Conservation (phyloP, 1,140 invertebrate species). For the Zophobas morio region DNA sequence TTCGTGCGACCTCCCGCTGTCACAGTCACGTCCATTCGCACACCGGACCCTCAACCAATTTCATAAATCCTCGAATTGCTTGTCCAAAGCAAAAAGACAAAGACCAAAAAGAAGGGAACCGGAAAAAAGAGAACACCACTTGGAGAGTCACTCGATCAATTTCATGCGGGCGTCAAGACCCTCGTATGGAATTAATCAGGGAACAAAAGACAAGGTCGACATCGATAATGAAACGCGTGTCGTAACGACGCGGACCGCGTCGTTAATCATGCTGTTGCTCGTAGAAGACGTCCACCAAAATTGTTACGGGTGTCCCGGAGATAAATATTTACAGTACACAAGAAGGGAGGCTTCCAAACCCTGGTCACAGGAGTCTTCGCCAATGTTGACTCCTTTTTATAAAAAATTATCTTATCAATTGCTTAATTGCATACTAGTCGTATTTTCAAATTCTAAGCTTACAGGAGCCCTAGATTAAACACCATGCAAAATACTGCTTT, state of each 20-base stretch:
- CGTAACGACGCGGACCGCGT: conserved; percentile 13
- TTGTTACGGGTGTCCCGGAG: not conserved
- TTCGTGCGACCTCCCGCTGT: conserved; percentile 57
- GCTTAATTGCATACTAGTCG: too few species aligned
- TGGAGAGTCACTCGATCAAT: conserved; percentile 27
- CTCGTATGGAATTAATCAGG: conserved; percentile 24
- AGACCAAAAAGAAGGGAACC: not conserved
- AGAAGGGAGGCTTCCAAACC: too few species aligned
- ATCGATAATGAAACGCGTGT: conserved; percentile 44
- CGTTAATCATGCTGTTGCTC: conserved; percentile 33
- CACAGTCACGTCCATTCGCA: conserved; percentile 55
- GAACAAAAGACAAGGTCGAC: conserved; percentile 38
- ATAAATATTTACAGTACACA: too few species aligned
- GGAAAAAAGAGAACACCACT: conserved; percentile 14
- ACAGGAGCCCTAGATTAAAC: too few species aligned
- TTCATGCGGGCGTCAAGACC: conserved; percentile 34
- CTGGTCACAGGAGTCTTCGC: too few species aligned
- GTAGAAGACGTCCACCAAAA: conserved; percentile 5
- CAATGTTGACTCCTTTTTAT: too few species aligned
- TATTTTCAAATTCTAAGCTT: too few species aligned
- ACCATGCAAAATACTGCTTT: too few species aligned
- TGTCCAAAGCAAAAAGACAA: conserved; percentile 14
- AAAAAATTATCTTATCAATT: too few species aligned
- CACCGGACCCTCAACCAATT: conserved; percentile 42
- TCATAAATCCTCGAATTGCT: conserved; percentile 35